Conservation (phyloP, 2,113 vertebrate genomes). For the Setophaga kirtlandii region DNA sequence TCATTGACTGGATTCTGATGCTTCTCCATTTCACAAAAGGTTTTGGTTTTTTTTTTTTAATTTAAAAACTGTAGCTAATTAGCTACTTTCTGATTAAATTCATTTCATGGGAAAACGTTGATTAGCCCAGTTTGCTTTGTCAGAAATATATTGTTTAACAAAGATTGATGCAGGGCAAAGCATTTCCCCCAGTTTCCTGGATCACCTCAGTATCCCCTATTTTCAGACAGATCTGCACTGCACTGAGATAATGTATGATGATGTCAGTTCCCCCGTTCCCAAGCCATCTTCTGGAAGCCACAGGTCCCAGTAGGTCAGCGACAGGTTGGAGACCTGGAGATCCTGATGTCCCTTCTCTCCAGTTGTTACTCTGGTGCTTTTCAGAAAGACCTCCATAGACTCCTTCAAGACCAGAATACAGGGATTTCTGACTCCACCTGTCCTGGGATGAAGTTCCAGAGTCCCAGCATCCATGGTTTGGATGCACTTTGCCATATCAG, state of each 20-base stretch:
- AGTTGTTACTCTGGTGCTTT: not conserved
- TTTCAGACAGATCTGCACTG: not conserved
- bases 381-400: not conserved
- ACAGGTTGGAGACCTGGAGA: not conserved
- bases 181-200: not conserved
- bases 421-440: not conserved
- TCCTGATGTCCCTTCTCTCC: not conserved
- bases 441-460: accelerated
- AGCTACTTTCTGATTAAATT: not conserved
- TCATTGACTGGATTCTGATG: not conserved
- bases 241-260: not conserved
- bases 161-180: not conserved
- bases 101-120: not conserved
- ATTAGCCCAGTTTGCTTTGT: not conserved
- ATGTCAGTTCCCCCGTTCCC: not conserved
- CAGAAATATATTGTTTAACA: not conserved
- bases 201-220: not conserved
- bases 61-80: not conserved
- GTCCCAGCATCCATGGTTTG: accelerated
- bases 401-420: not conserved
- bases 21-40: not conserved
- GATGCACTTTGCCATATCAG: not conserved
- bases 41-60: not conserved
- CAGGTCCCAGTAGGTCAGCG: not conserved
- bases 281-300: not conserved